Conservation (phyloP, 1,140 invertebrate species). For the Drosophila parabipectinata region DNA sequence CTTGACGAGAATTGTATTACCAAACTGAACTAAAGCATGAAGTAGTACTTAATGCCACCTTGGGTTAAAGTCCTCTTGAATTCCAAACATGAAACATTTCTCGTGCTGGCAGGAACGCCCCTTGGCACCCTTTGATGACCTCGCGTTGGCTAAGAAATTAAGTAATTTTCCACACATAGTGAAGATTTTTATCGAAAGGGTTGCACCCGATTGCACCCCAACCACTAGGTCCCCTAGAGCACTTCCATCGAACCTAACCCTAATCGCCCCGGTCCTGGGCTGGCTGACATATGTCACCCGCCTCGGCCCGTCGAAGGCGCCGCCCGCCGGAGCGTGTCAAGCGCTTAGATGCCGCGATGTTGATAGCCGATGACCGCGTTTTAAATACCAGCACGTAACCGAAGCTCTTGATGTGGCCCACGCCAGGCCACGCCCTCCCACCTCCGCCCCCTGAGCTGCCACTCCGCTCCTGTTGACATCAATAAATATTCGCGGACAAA, state of each 20-base stretch:
- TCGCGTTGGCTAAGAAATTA: slow-evolving; percentile 58
- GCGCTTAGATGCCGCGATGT: slow-evolving; percentile 68
- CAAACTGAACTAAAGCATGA: background rate
- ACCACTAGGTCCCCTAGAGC: background rate
- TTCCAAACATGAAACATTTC: background rate
- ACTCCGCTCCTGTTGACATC: slow-evolving; percentile 64
- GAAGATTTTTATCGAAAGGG: slow-evolving; percentile 72
- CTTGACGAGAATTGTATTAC: no score
- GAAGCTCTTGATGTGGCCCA: slow-evolving; percentile 23
- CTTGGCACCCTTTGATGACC: slow-evolving; percentile 18
- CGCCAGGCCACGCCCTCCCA: background rate
- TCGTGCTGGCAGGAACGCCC: slow-evolving; percentile 2
- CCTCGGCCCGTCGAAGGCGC: slow-evolving; percentile 32
- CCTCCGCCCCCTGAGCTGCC: background rate
- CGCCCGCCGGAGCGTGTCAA: slow-evolving; percentile 68
- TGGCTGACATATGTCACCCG: slow-evolving; percentile 70
- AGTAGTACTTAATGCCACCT: background rate
- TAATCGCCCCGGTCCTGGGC: background rate
- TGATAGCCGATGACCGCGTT: slow-evolving; percentile 74
- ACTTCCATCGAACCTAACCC: background rate
- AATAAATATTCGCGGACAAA: slow-evolving; percentile 78
- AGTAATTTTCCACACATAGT: slow-evolving; percentile 74
- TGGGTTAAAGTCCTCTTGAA: background rate
- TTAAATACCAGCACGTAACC: slow-evolving; percentile 74
- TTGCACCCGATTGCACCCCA: slow-evolving; percentile 40